Conservation (phyloP, 2,113 vertebrate genomes). For the Cygnus atratus region DNA sequence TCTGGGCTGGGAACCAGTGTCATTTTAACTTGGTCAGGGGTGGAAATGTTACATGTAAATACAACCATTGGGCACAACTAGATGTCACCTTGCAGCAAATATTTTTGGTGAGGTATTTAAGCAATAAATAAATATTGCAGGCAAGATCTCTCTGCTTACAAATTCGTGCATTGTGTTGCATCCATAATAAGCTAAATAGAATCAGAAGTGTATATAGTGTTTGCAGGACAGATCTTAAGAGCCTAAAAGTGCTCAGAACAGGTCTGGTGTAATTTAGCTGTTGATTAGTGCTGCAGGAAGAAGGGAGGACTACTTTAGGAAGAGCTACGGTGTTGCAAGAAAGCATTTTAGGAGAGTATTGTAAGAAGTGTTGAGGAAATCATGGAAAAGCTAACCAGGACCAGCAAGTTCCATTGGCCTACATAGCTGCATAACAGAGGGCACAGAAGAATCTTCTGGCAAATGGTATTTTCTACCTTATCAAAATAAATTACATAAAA, state of each 20-base stretch:
- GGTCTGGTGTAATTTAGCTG: not conserved
- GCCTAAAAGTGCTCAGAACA: not conserved
- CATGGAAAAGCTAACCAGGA: not conserved
- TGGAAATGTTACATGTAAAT: not conserved
- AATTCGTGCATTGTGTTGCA: not conserved
- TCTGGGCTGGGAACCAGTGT: not conserved
- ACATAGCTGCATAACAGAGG: not conserved
- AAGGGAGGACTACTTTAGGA: not conserved
- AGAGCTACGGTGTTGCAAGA: not conserved
- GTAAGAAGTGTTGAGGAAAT: not conserved
- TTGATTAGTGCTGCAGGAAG: not conserved
- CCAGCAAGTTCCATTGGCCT: not conserved
- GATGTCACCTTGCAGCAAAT: not conserved
- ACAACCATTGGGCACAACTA: not conserved
- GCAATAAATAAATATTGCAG: not conserved
- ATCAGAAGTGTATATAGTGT: not conserved
- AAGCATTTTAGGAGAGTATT: not conserved
- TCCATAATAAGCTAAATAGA: not conserved
- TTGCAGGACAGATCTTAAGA: not conserved
- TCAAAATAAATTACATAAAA: not conserved
- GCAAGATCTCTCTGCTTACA: not conserved
- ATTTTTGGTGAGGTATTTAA: not conserved
- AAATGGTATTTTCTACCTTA: not conserved
- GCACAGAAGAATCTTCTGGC: not conserved
- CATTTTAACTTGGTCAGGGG: not conserved